Percentiles rank a stretch among this genome's conserved stretches.
These are phyloP conservation scores for Mesochorus sp. DNA, from an alignment of 2,888 invertebrate species.

Conservation along the genomic window DNA sequence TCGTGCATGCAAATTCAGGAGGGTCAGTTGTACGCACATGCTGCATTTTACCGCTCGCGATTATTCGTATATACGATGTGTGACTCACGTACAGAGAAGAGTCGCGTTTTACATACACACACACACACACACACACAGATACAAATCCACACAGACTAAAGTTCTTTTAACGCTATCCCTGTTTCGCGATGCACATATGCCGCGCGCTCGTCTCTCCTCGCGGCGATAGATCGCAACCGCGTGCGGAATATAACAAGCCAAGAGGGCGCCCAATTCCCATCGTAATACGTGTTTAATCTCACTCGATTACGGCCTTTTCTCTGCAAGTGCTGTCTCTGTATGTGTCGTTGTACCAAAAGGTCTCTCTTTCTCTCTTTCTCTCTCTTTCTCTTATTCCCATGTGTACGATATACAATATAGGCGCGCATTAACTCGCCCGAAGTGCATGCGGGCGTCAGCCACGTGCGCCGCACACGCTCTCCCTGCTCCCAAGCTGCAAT, in stretches of 20 bases:
- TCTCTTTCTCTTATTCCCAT: constrained; percentile 4
- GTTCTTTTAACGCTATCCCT: not conserved
- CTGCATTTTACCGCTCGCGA: constrained; percentile 16
- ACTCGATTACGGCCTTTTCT: constrained; percentile 8
- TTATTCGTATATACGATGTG: constrained; percentile 15
- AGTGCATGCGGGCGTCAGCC: constrained; percentile 77
- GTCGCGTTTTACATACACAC: constrained; percentile 7
- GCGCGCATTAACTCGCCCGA: constrained; percentile 59
- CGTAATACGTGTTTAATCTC: not conserved
- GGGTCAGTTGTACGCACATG: not conserved
- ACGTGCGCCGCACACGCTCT: constrained; percentile 73
- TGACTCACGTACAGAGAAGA: constrained; percentile 38
- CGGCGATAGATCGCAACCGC: not conserved
- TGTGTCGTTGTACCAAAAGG: constrained; percentile 31
- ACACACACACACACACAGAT: constrained; percentile 1
- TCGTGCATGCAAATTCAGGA: not conserved
- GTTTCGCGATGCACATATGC: not conserved
- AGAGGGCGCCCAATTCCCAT: not conserved
- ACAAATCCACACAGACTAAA: not conserved
- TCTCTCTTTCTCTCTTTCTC: constrained; percentile 5
- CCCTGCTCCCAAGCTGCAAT: constrained; percentile 48
- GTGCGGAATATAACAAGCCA: not conserved
- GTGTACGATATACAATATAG: constrained; percentile 20
- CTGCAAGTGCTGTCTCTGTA: not conserved
- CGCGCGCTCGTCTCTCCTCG: not conserved